These are phyloP conservation scores for Drosophila rhopaloa DNA, from an alignment of 1,140 invertebrate species.

Conservation along the genomic window DNA sequence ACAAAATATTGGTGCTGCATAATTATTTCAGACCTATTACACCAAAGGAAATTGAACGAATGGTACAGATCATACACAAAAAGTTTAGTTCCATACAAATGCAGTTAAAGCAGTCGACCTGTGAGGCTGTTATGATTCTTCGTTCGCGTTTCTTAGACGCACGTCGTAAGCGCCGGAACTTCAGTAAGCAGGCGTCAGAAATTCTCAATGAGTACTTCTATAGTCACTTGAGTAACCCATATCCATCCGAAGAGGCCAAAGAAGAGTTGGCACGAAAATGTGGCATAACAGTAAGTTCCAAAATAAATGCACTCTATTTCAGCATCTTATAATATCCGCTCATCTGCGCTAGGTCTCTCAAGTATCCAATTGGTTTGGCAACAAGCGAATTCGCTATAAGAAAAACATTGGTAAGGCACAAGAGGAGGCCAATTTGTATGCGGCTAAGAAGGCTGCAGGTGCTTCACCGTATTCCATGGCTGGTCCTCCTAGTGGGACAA, in stretches of 20 bases:
- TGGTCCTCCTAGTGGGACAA: constrained; percentile 92
- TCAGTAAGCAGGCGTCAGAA: constrained; percentile 99
- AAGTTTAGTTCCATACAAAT: constrained; percentile 99
- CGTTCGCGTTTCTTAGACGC: constrained; percentile 96
- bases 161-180: constrained; percentile 99
- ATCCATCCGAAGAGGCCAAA: constrained; percentile 99
- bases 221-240: constrained; percentile 99
- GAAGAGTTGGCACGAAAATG: constrained; percentile 99
- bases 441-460: constrained; percentile 99
- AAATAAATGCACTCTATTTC: not conserved
- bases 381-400: constrained; percentile 99
- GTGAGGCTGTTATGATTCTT: constrained; percentile 99
- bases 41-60: constrained; percentile 98
- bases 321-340: not conserved
- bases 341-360: constrained; percentile 85
- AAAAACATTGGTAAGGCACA: constrained; percentile 99
- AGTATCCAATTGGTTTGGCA: constrained; percentile 99
- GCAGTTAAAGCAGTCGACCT: constrained; percentile 99
- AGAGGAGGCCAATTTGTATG: constrained; percentile 99
- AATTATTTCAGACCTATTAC: constrained; percentile 91
- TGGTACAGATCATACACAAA: constrained; percentile 99
- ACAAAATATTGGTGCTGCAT: no score
- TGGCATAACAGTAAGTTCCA: constrained; percentile 96
- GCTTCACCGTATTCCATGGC: constrained; percentile 96
- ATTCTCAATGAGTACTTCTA: constrained; percentile 99